These are phyloP conservation scores for Micrasema minimum DNA, from an alignment of 1,140 invertebrate species.

Conservation along the genomic window DNA sequence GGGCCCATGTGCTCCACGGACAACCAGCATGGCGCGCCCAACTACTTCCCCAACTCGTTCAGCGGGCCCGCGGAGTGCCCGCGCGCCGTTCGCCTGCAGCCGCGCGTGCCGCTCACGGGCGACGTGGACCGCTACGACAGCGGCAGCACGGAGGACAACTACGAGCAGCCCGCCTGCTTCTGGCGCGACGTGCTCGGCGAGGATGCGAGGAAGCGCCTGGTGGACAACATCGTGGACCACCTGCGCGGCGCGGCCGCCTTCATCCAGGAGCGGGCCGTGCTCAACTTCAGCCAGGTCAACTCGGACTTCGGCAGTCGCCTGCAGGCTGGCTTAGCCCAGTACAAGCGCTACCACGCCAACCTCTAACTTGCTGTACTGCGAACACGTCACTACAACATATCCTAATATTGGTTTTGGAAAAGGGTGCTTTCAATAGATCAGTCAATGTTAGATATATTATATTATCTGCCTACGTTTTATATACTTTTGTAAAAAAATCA, in stretches of 20 bases:
- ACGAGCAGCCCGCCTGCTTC: conserved; percentile 83
- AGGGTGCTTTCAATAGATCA: conserved; percentile 1
- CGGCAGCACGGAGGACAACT: conserved; percentile 89
- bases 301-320: conserved; percentile 74
- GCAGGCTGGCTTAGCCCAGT: conserved; percentile 70
- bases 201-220: conserved; percentile 76
- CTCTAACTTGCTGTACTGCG: no score
- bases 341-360: conserved; percentile 68
- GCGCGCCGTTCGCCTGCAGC: conserved; percentile 67
- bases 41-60: conserved; percentile 97
- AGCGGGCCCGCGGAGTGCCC: conserved; percentile 76
- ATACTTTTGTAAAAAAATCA: conserved; percentile 11
- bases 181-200: conserved; percentile 83
- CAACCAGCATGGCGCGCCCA: conserved; percentile 85
- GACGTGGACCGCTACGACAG: conserved; percentile 82
- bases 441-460: neutral
- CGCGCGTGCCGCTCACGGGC: conserved; percentile 67
- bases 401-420: no score
- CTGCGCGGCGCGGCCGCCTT: conserved; percentile 84
- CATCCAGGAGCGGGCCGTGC: conserved; percentile 85
- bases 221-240: conserved; percentile 84
- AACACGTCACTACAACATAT: no score
- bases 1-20: conserved; percentile 75
- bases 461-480: conserved; percentile 12
- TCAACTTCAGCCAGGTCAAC: conserved; percentile 78